Evolutionary conservation across 2,888 invertebrate species (phyloP).

Genomic region (Lottia scabra): DNA sequence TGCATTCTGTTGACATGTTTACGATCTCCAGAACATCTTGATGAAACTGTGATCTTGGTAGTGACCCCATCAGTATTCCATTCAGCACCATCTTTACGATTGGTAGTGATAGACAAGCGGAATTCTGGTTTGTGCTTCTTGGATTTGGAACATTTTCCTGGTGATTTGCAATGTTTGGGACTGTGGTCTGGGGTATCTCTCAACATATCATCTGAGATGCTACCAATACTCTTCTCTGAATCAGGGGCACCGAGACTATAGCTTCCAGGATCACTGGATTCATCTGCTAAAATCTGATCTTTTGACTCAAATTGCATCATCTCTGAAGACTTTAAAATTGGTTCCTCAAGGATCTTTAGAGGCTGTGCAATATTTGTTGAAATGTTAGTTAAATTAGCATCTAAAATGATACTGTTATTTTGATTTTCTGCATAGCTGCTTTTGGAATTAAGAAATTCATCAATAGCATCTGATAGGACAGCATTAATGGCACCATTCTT

Average conservation of each 20-base stretch:
- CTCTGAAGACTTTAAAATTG: too few relatives aligned
- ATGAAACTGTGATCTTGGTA: neutral
- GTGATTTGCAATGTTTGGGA: neutral
- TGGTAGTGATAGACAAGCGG: neutral
- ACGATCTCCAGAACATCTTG: neutral
- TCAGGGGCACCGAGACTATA: neutral
- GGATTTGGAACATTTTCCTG: neutral
- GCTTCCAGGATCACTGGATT: neutral
- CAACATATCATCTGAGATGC: neutral
- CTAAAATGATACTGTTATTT: too few relatives aligned
- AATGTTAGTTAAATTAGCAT: too few relatives aligned
- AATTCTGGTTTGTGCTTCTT: neutral
- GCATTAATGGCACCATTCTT: too few relatives aligned
- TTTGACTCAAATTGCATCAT: too few relatives aligned
- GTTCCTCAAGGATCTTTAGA: too few relatives aligned
- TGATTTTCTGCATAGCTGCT: too few relatives aligned
- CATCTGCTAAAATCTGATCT: too few relatives aligned
- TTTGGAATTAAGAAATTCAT: too few relatives aligned
- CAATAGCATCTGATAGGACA: too few relatives aligned
- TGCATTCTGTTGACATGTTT: neutral
- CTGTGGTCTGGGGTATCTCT: neutral
- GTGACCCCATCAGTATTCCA: neutral
- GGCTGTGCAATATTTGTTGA: too few relatives aligned
- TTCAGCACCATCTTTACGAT: neutral
- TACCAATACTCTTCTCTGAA: neutral